Conservation (phyloP, 1,140 invertebrate genomes). For the Coenobita brevimanus region DNA sequence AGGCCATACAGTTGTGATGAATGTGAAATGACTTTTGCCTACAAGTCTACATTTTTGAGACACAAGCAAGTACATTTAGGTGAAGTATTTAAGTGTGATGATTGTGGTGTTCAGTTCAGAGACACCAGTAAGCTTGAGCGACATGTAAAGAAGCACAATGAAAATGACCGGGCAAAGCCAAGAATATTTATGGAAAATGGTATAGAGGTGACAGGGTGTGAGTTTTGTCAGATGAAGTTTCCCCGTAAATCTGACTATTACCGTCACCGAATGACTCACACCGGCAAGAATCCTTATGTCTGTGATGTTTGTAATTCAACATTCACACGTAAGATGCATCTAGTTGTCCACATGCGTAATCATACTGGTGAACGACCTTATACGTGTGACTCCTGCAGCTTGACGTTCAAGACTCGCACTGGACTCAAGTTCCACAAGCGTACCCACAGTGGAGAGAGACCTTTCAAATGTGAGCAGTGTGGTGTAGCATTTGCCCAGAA, state of each 20-base stretch:
- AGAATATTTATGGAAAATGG: constrained; percentile 37
- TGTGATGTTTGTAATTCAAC: constrained; percentile 49
- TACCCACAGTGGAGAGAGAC: constrained; percentile 50
- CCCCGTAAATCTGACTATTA: constrained; percentile 52
- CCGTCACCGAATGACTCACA: constrained; percentile 46
- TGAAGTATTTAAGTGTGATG: constrained; percentile 39
- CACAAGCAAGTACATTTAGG: constrained; percentile 44
- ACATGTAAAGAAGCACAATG: constrained; percentile 51
- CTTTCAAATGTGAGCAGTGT: constrained; percentile 56
- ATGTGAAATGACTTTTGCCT: constrained; percentile 54
- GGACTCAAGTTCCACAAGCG: constrained; percentile 53
- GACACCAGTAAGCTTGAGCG: constrained; percentile 39
- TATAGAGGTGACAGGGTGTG: constrained; percentile 35
- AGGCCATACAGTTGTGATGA: constrained; percentile 42
- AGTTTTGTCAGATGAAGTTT: constrained; percentile 61
- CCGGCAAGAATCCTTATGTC: constrained; percentile 47
- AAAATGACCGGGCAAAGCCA: constrained; percentile 34
- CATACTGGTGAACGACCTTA: constrained; percentile 56
- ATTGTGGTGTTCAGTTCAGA: constrained; percentile 40
- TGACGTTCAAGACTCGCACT: constrained; percentile 49
- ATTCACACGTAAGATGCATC: constrained; percentile 33
- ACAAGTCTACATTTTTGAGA: constrained; percentile 46
- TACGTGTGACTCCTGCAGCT: constrained; percentile 45
- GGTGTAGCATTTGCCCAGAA: constrained; percentile 51
- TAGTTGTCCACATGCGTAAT: constrained; percentile 55